These are phyloP conservation scores for Aporophyla nigra DNA, from an alignment of 2,888 invertebrate genomes.

Conservation along the genomic window DNA sequence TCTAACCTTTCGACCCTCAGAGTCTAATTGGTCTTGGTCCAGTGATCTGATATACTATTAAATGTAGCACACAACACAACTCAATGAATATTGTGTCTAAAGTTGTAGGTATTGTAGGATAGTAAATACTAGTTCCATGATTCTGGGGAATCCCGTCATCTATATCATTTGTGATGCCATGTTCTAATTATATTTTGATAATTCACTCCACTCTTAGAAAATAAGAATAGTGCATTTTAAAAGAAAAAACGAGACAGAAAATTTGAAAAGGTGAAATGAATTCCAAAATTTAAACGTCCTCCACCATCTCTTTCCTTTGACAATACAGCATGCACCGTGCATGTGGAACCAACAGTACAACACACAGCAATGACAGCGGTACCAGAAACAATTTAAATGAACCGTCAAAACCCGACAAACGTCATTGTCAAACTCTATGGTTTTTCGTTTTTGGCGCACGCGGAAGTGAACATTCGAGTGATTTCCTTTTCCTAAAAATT, in stretches of 20 bases:
- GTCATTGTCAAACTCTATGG: slow-evolving; percentile 70
- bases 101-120: too few species aligned
- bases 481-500: slow-evolving; percentile 86
- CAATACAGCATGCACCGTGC: neutral
- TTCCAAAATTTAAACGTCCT: too few species aligned
- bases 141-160: too few species aligned
- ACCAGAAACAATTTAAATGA: slow-evolving; percentile 35
- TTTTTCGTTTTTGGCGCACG: slow-evolving; percentile 82
- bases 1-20: too few species aligned
- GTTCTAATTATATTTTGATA: neutral
- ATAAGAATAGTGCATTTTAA: too few species aligned
- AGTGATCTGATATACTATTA: too few species aligned
- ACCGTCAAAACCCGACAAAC: slow-evolving; percentile 51
- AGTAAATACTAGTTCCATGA: neutral
- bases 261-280: too few species aligned
- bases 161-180: neutral
- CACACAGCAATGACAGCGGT: neutral
- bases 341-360: neutral
- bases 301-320: too few species aligned
- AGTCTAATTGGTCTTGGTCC: too few species aligned
- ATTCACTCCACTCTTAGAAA: neutral
- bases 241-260: too few species aligned
- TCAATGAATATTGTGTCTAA: too few species aligned
- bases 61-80: too few species aligned
- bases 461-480: slow-evolving; percentile 84